Evolutionary conservation across 2,888 invertebrate species (phyloP).

Genomic region (Lypha dubia): DNA sequence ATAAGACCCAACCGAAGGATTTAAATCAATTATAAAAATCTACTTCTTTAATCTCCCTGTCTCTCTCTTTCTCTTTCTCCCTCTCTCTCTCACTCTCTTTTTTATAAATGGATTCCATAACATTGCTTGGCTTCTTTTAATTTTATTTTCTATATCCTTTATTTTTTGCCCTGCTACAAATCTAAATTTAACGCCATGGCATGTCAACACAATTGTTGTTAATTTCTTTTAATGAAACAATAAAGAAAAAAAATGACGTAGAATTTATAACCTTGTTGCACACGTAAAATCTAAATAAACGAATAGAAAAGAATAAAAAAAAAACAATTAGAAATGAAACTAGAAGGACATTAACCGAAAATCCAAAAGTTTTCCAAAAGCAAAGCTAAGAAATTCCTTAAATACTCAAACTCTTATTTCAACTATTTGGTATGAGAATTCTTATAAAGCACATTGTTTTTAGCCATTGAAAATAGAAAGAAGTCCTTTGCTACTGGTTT

Average conservation of each 20-base stretch:
- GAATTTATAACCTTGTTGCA: constrained; percentile 74
- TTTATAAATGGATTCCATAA: not conserved
- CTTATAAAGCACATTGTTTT: not conserved
- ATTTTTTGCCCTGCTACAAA: constrained; percentile 42
- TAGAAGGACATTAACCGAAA: constrained; percentile 14
- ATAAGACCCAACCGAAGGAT: too few species aligned
- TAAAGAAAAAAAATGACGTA: constrained; percentile 35
- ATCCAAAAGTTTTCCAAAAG: constrained; percentile 12
- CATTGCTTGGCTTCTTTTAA: not conserved
- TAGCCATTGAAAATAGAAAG: constrained; percentile 24
- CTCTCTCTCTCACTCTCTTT: not conserved
- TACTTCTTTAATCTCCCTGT: too few species aligned
- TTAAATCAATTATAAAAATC: too few species aligned
- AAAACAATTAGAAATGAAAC: constrained; percentile 9
- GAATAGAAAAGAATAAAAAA: too few species aligned
- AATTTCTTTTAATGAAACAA: constrained; percentile 69
- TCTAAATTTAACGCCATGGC: constrained; percentile 70
- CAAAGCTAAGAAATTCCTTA: constrained; percentile 45
- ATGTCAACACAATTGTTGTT: constrained; percentile 75
- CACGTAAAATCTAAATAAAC: constrained; percentile 70
- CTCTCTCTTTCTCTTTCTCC: not conserved
- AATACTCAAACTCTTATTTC: constrained; percentile 30
- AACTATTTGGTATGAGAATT: not conserved
- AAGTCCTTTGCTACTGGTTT: constrained; percentile 27
- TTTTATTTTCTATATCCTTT: constrained; percentile 1